Conservation (phyloP, 2,797 vertebrate species). For the Melopsittacus undulatus region DNA sequence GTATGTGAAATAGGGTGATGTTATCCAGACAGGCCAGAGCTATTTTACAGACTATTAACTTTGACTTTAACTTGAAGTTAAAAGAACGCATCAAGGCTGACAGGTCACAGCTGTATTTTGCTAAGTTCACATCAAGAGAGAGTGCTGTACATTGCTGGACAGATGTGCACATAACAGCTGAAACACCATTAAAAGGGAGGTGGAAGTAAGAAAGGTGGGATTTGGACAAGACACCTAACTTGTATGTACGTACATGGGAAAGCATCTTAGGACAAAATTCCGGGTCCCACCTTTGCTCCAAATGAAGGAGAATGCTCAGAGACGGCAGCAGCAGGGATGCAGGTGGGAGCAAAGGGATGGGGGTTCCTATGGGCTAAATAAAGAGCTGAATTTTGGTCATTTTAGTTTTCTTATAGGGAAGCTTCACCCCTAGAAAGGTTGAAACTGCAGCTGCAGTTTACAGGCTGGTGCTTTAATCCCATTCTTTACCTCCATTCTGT, state of each 20-base stretch:
- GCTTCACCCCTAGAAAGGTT: not conserved
- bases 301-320: not conserved
- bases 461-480: not conserved
- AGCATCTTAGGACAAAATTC: not conserved
- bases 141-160: accelerated
- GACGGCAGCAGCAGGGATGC: not conserved
- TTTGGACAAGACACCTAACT: not conserved
- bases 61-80: not conserved
- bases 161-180: not conserved
- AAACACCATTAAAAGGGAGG: not conserved
- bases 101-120: not conserved
- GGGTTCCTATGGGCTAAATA: not conserved
- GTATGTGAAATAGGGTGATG: not conserved
- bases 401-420: not conserved
- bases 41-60: not conserved
- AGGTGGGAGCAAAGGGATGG: not conserved
- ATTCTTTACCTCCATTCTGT: not conserved
- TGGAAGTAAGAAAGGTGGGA: not conserved
- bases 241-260: accelerated
- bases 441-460: not conserved
- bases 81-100: not conserved
- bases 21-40: not conserved
- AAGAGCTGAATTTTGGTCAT: not conserved
- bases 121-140: not conserved
- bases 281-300: not conserved